Base-by-base conservation (phyloP, 2,113 vertebrate genomes). In the Pelusios castaneus region DNA sequence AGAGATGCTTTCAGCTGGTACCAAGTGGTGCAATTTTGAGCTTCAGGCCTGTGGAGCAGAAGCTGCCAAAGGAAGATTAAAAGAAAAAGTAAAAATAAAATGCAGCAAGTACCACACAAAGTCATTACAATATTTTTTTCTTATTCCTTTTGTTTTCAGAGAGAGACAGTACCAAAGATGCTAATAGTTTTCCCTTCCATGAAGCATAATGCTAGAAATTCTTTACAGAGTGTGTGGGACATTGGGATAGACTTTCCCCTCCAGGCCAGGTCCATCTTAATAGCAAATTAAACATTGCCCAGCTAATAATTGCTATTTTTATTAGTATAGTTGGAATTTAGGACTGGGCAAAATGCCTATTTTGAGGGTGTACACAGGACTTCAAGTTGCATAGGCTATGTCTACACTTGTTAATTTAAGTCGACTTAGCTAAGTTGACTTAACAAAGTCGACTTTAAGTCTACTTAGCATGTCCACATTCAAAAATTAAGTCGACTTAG, bases 261-360 rank as follows among this genome's bases (percentile, higher is more conserved):
- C 3, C 16, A 12, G 2, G 0, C 22, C 21, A 75, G 5, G 8
- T 76, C 19, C 73, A 86, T 38, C 55, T 31, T 10, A 91, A 8
- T 76, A 92, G 82, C 41, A 45, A 87, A 83, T n/a, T 80, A 81
- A 93, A 88, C 29, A 10, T 22, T 90, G 27, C 88, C 70, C 43
- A 76, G 45, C 25, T 84, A 77, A 52, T 31, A 8, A 34, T 70
- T 85, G 11, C 1, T 47, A 6, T 81, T 92, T 55, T 87, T 2
- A 41, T 77, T 9, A 60, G 4, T 4, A 86, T n/a, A 55, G 41
- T 12, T 76, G 21, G 47, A 0, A 0, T 38, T 77, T 27, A 34
- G 13, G n/a, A 8, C 4, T 94, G 67, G 54, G 24, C 27, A 67
- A 70, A 22, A 70, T 38, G 63, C 29, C 6, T 67, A 52, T 51